Conservation (phyloP, 37 sponge, comb jelly and placozoan species). For the Chondrilla cf. caribensis region DNA sequence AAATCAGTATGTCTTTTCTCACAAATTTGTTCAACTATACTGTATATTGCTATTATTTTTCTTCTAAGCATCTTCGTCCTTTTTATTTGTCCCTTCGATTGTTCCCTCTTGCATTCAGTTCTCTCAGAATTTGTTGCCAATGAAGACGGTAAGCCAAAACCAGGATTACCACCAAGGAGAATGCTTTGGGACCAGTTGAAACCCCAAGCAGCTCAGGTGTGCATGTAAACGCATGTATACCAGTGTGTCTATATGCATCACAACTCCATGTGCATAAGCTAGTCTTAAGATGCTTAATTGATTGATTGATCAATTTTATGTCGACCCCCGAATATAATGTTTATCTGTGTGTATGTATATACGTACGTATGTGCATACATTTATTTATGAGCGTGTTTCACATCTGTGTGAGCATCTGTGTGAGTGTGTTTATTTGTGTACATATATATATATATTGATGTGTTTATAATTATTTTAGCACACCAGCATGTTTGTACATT, state of each 20-base stretch:
- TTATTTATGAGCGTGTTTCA: not conserved
- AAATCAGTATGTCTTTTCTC: not conserved
- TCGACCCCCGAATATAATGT: no score
- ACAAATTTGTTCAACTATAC: not conserved
- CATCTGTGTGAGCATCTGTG: not conserved
- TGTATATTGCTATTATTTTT: not conserved
- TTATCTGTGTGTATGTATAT: not conserved
- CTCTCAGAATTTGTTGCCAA: slow-evolving; percentile 55
- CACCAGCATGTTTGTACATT: not conserved
- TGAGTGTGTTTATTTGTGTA: not conserved
- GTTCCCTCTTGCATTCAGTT: slow-evolving; percentile 17
- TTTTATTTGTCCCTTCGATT: not conserved
- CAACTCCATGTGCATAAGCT: no score
- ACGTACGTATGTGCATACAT: not conserved
- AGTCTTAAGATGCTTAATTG: no score
- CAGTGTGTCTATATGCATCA: no score
- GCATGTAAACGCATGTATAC: not conserved
- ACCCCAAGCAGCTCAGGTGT: slow-evolving; percentile 68
- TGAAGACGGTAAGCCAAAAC: slow-evolving; percentile 54
- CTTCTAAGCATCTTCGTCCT: not conserved
- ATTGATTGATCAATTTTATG: no score
- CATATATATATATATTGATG: no score
- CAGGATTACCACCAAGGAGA: slow-evolving; percentile 57
- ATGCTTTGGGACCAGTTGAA: slow-evolving; percentile 74
- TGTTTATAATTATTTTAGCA: not conserved